Base-by-base conservation (phyloP, 1,140 invertebrate species). In the Parasteatoda tepidariorum region DNA sequence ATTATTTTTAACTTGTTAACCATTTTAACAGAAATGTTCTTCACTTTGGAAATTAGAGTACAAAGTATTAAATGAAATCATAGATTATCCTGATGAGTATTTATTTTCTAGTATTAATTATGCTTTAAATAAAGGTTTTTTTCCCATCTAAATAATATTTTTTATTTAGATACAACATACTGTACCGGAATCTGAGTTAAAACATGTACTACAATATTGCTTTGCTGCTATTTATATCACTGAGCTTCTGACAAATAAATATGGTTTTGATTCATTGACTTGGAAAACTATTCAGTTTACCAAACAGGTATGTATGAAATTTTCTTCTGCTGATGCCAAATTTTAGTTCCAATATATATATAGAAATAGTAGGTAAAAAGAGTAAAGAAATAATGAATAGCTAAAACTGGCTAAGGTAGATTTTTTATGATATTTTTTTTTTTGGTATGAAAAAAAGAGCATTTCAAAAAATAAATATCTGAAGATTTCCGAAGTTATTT, bases 281-380 rank as follows among this genome's bases (percentile, higher is more conserved):
- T 91, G 90, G 90, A 81, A 85, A 3, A 87, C 85, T 62, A 85
- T 91, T 15, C 54, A 85, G 5, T 91, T 90, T 87, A 85, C 87
- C 24, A 85, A 88, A 74, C 85, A 87, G 81, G 89, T 90, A 87
- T 87, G 66, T 83, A 41, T 30, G 6, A 66, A 30, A 30, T 28
- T n/a, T n/a, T n/a, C n/a, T n/a, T n/a, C n/a, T n/a, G n/a, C n/a
- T n/a, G n/a, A n/a, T n/a, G n/a, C n/a, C n/a, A n/a, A n/a, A n/a
- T n/a, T n/a, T n/a, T n/a, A n/a, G n/a, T n/a, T n/a, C n/a, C n/a
- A n/a, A n/a, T n/a, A n/a, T n/a, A n/a, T n/a, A n/a, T n/a, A n/a
- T n/a, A n/a, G n/a, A 24, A 30, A 24, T 64, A 15, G 9, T 26
- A n/a, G 24, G 7, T 59, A 7, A 59, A n/a, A 59, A 22, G 2